Evolutionary conservation across 2,113 vertebrate species (phyloP), one percentile per base, ranked within the genome.

Genomic region (Parotia lawesii): DNA sequence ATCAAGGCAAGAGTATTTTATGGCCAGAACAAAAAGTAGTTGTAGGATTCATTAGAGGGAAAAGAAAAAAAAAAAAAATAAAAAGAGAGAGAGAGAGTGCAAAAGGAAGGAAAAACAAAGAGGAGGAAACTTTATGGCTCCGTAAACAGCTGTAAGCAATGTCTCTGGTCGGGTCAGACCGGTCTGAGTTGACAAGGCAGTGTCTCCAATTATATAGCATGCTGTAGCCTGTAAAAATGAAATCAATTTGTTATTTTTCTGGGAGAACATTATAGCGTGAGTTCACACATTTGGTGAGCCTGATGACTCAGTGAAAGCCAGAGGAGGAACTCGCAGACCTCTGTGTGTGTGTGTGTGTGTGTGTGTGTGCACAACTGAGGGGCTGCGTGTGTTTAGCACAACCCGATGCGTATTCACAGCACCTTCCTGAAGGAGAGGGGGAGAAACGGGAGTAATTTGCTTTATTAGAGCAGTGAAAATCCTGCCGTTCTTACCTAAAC

Each of bases 191-290:
- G 93, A 96, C 96, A 96, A 96, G 96, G 96, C 96, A 97, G 96
- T 97, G 96, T 97, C 96, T 97, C 91, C 97, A 97, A 97, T 97
- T 97, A 97, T 96, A 94, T 12, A 95, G 97, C 97, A 96, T 95
- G 97, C 96, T 70, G 91, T 96, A 95, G 96, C 97, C 96, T 97
- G 97, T 95, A 96, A 96, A 95, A 95, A 96, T 95, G 90, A 96
- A 96, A 97, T 97, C 97, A 97, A 97, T 97, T 97, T 96, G 95
- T 96, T 96, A 95, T 96, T 94, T 95, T 93, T 96, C 95, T 95
- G 90, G 91, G 96, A 96, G 92, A 96, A 96, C 95, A 95, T 92
- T 95, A 42, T 77, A 89, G 91, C 84, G 64, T 95, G 95, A 95
- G 95, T 90, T 94, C 96, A 95, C 95, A 95, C 94, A 95, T 96